phyloP scores from a whole-genome alignment of 2,113 vertebrate genomes.

The Gulo gulo region DNA sequence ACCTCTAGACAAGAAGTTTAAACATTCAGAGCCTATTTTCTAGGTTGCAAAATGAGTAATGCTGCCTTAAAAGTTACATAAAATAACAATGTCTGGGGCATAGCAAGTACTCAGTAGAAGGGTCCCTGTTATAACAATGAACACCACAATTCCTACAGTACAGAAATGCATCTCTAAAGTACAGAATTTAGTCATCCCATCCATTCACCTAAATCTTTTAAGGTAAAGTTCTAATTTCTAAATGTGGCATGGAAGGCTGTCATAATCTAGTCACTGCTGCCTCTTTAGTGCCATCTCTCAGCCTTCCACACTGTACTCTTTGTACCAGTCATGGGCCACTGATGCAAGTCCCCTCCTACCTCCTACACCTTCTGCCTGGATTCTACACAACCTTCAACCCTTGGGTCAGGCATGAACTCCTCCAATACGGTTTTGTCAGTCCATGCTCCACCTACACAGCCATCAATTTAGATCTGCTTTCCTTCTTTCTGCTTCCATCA shows the following conservation, averaged over 20 bases:
- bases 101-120: neutral
- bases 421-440: neutral
- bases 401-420: neutral
- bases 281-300: neutral
- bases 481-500: neutral
- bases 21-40: neutral
- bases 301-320: neutral
- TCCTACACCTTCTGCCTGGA: neutral
- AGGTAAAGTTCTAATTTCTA: neutral
- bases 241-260: neutral
- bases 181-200: neutral
- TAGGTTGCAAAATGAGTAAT: neutral
- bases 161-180: neutral
- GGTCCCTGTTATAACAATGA: neutral
- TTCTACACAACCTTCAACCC: neutral
- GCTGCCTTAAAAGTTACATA: neutral
- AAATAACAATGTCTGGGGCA: neutral
- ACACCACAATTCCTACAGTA: neutral
- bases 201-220: neutral
- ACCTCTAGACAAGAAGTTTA: neutral
- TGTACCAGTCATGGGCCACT: rapidly evolving
- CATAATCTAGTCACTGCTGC: neutral
- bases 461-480: neutral
- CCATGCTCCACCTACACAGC: rapidly evolving
- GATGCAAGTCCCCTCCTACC: neutral